Conservation (phyloP, 2,888 invertebrate species). For the Euspilapteryx auroguttella region DNA sequence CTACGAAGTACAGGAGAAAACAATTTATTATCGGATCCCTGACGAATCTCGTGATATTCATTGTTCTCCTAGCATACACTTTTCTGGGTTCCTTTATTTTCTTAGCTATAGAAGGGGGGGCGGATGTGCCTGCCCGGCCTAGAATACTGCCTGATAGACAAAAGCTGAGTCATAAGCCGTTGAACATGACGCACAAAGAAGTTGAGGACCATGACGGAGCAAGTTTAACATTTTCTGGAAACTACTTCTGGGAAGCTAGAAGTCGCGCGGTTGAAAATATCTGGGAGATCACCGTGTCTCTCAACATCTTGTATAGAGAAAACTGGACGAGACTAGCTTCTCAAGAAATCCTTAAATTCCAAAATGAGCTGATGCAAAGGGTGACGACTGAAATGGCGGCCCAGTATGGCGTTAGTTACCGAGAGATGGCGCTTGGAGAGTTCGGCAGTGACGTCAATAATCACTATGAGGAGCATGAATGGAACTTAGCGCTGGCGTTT, state of each 20-base stretch:
- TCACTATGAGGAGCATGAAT: constrained; percentile 69
- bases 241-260: constrained; percentile 53
- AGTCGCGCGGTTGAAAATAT: constrained; percentile 79
- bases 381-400: constrained; percentile 77
- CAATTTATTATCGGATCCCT: constrained; percentile 74
- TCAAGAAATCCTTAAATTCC: constrained; percentile 78
- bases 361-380: constrained; percentile 79
- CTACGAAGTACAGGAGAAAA: constrained; percentile 54
- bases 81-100: constrained; percentile 78
- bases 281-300: constrained; percentile 86
- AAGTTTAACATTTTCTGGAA: constrained; percentile 41
- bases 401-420: constrained; percentile 56
- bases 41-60: constrained; percentile 82
- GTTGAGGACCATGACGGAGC: constrained; percentile 42
- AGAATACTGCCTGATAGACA: constrained; percentile 52
- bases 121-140: constrained; percentile 54
- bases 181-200: constrained; percentile 24
- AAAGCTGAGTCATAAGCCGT: constrained; percentile 52
- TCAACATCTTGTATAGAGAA: constrained; percentile 86
- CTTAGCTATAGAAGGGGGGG: constrained; percentile 78
- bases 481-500: constrained; percentile 89
- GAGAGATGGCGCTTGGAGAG: constrained; percentile 54
- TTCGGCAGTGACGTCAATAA: constrained; percentile 33
- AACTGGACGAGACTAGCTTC: constrained; percentile 87
- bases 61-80: constrained; percentile 79